phyloP scores from a whole-genome alignment of 2,113 vertebrate genomes.

The Oenanthe oenanthe region DNA sequence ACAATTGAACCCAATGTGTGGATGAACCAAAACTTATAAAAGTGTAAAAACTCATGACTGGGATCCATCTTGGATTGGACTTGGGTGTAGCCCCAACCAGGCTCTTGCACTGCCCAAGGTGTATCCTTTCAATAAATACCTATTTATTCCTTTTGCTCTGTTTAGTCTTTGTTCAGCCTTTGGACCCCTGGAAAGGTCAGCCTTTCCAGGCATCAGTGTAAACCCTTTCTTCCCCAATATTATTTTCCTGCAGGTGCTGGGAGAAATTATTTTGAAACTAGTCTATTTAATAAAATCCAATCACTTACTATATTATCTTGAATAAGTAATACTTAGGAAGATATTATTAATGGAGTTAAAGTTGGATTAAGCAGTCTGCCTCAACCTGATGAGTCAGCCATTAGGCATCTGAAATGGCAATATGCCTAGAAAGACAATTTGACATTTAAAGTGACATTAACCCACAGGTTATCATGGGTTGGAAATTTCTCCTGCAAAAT shows the following conservation, averaged over 20 bases:
- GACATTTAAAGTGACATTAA: constrained; percentile 58
- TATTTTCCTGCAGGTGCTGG: background rate
- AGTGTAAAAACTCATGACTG: too few species aligned
- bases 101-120: too few species aligned
- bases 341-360: background rate
- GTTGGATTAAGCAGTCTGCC: background rate
- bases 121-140: too few species aligned
- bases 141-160: too few species aligned
- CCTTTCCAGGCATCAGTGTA: too few species aligned
- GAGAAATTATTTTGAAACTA: background rate
- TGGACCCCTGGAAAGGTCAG: too few species aligned
- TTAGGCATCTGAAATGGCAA: constrained; percentile 25
- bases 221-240: background rate
- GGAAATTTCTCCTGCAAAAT: constrained; percentile 28
- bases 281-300: background rate
- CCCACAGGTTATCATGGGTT: constrained; percentile 26
- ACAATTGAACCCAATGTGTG: too few species aligned
- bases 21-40: too few species aligned
- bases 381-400: constrained; percentile 23
- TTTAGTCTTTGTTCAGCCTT: too few species aligned
- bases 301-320: background rate
- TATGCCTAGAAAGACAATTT: background rate
- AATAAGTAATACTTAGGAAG: background rate
- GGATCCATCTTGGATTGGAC: too few species aligned
- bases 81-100: too few species aligned